These are phyloP conservation scores for Cololabis saira DNA, from an alignment of 2,113 vertebrate species.

Conservation along the genomic window DNA sequence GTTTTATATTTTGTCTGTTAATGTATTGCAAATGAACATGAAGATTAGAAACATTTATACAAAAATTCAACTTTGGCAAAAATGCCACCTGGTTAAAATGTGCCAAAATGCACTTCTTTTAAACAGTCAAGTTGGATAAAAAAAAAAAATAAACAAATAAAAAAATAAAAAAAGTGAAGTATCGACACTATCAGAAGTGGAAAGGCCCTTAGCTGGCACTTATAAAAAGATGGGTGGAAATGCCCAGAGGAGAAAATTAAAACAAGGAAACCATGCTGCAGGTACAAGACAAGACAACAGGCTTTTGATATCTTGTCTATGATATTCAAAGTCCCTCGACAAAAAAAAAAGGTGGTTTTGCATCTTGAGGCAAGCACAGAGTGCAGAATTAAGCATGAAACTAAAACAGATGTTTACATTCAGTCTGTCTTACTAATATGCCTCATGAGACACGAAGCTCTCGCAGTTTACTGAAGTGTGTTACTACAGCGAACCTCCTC, in stretches of 20 bases:
- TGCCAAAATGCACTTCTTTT: no score
- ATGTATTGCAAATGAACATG: no score
- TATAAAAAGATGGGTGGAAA: background rate
- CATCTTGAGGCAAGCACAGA: background rate
- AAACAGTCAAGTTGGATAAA: background rate
- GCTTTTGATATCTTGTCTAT: background rate
- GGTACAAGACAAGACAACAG: background rate
- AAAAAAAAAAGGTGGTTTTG: background rate
- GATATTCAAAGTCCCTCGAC: slow-evolving; percentile 1
- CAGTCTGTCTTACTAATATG: slow-evolving; percentile 4
- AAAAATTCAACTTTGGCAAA: no score
- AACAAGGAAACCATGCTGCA: background rate
- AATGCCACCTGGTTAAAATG: no score
- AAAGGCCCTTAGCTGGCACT: background rate
- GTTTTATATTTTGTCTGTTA: background rate
- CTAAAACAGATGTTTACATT: slow-evolving; percentile 4
- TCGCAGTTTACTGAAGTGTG: slow-evolving; percentile 6
- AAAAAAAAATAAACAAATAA: no score
- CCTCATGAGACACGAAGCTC: slow-evolving; percentile 3
- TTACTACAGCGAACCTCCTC: background rate
- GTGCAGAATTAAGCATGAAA: slow-evolving; percentile 12
- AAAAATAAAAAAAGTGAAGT: background rate
- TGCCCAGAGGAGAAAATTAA: background rate
- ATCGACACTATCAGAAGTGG: background rate
- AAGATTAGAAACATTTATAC: no score